These are phyloP conservation scores for Brenthis ino DNA, from an alignment of 2,888 invertebrate genomes.

Conservation along the genomic window DNA sequence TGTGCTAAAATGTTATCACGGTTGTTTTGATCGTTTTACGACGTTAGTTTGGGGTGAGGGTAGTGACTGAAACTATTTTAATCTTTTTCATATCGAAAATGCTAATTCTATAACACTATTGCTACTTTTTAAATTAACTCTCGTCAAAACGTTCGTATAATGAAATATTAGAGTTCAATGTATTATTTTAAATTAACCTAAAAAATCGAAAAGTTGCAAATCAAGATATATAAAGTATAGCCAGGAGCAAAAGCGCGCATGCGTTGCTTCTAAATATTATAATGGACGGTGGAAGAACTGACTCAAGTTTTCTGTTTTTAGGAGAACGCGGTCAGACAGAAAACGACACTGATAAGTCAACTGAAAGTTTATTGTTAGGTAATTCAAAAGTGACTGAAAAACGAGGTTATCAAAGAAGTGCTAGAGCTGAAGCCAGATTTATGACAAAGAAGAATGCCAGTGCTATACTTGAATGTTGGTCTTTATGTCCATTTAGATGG, in stretches of 20 bases:
- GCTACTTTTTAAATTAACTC: no score
- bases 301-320: conserved; percentile 75
- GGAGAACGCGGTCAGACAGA: conserved; percentile 57
- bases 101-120: no score
- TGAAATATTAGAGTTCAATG: no score
- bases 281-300: conserved; percentile 38
- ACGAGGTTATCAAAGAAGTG: conserved; percentile 62
- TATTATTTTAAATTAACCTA: no score
- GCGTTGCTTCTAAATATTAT: conserved; percentile 17
- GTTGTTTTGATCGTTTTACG: no score
- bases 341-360: conserved; percentile 43
- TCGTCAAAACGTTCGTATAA: no score
- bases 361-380: conserved; percentile 20
- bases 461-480: conserved; percentile 67
- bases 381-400: conserved; percentile 42
- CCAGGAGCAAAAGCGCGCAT: conserved; percentile 7
- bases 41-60: no score
- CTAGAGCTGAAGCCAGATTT: conserved; percentile 64
- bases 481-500: conserved; percentile 70
- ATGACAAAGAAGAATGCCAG: conserved; percentile 71
- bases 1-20: no score
- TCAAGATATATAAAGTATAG: background rate
- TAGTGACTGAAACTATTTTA: no score
- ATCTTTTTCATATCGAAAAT: no score
- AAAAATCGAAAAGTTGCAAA: background rate